Evolutionary conservation across 2,888 invertebrate genomes (phyloP).

Genomic region (Gastrophysa polygoni): DNA sequence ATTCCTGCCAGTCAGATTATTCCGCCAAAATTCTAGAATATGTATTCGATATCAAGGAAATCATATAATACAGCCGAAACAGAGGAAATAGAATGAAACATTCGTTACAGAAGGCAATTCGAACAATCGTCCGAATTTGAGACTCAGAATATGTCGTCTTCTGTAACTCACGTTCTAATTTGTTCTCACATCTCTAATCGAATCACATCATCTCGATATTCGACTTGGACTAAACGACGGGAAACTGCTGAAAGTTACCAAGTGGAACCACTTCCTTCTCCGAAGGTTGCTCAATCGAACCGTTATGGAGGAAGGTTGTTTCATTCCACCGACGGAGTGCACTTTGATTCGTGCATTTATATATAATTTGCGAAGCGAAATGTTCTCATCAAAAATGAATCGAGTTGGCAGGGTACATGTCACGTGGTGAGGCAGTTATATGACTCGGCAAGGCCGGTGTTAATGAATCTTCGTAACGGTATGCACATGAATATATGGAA

Average conservation of each 20-base stretch:
- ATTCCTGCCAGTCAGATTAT: no score
- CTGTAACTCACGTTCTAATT: no score
- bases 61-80: no score
- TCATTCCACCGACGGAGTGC: slow-evolving; percentile 18
- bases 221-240: slow-evolving; percentile 10
- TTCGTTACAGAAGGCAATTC: no score
- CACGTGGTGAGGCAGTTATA: background rate
- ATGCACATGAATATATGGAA: background rate
- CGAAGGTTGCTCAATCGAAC: slow-evolving; percentile 36
- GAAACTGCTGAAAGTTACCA: slow-evolving; percentile 30
- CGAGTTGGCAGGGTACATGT: background rate
- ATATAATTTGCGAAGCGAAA: background rate
- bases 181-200: no score
- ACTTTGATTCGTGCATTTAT: slow-evolving; percentile 21
- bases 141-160: no score
- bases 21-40: no score
- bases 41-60: no score
- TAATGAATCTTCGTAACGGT: slow-evolving; percentile 14
- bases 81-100: no score
- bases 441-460: slow-evolving; percentile 8
- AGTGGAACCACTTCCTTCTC: slow-evolving; percentile 42
- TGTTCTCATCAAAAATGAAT: background rate
- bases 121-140: no score
- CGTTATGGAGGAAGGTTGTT: slow-evolving; percentile 41
- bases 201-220: no score